Evolutionary conservation across 2,888 invertebrate species (phyloP).

Genomic region (Cremastinae sp.): DNA sequence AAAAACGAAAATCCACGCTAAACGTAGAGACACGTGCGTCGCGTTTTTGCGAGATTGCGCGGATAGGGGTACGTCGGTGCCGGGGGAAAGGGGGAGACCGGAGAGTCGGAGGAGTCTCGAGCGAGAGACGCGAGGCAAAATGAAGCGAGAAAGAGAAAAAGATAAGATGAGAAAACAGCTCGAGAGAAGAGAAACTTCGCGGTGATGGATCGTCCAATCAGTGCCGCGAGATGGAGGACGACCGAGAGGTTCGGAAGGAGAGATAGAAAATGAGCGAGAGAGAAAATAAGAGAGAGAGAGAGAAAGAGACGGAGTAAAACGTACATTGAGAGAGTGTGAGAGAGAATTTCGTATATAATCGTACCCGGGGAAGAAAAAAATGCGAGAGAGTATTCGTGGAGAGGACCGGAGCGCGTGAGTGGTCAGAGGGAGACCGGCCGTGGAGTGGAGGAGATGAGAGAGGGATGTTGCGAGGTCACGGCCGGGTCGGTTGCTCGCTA

Average conservation of each 20-base stretch:
- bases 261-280: slow-evolving; percentile 38
- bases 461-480: slow-evolving; percentile 76
- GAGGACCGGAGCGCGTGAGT: slow-evolving; percentile 40
- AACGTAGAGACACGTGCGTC: not conserved
- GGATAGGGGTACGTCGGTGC: slow-evolving; percentile 6
- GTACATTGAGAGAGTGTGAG: slow-evolving; percentile 35
- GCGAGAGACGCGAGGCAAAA: slow-evolving; percentile 58
- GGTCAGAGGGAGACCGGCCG: slow-evolving; percentile 23
- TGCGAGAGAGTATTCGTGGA: slow-evolving; percentile 29
- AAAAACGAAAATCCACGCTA: no score
- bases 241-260: slow-evolving; percentile 67
- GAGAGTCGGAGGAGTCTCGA: slow-evolving; percentile 19
- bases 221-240: slow-evolving; percentile 81
- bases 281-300: slow-evolving; percentile 65
- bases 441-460: slow-evolving; percentile 63
- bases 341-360: slow-evolving; percentile 48
- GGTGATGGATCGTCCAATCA: slow-evolving; percentile 85
- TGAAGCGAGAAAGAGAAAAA: slow-evolving; percentile 55
- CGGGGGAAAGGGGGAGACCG: slow-evolving; percentile 62
- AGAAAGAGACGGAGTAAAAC: slow-evolving; percentile 47
- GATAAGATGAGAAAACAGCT: slow-evolving; percentile 51
- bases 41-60: not conserved
- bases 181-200: slow-evolving; percentile 69
- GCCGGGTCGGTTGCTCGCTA: slow-evolving; percentile 80
- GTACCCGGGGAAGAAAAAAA: slow-evolving; percentile 16